Percentiles rank a stretch among this genome's conserved stretches.
phyloP scores from a whole-genome alignment of 2,113 vertebrate genomes.

The Narcine bancroftii region DNA sequence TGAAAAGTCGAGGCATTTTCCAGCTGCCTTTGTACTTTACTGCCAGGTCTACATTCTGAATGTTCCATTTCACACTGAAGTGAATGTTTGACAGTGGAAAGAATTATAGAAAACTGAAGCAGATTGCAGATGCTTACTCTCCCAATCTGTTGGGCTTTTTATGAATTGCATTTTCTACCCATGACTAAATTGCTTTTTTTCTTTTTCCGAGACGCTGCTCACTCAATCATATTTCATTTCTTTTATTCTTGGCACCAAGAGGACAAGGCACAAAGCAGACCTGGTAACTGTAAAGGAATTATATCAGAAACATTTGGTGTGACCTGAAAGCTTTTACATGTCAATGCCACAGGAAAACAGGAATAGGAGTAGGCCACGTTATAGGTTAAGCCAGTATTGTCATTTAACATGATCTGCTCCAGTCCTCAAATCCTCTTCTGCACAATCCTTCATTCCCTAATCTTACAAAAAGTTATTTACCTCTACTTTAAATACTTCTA shows the following conservation, averaged over 20 bases:
- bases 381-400: no score
- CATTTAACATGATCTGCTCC: no score
- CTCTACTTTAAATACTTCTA: no score
- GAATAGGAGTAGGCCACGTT: no score
- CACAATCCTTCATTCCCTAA: no score
- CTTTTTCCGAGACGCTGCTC: background rate
- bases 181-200: background rate
- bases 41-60: background rate
- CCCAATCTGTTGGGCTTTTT: background rate
- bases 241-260: background rate
- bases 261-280: background rate
- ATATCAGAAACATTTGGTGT: background rate
- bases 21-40: background rate
- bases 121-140: background rate
- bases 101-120: background rate
- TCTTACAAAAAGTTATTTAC: no score
- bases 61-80: constrained; percentile 26
- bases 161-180: background rate
- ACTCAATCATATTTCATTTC: background rate
- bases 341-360: background rate
- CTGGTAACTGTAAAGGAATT: background rate
- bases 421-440: no score
- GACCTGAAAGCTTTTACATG: background rate
- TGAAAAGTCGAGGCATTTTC: background rate
- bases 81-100: constrained; percentile 31